Conservation (phyloP, 2,797 vertebrate genomes). For the Chelon auratus region DNA sequence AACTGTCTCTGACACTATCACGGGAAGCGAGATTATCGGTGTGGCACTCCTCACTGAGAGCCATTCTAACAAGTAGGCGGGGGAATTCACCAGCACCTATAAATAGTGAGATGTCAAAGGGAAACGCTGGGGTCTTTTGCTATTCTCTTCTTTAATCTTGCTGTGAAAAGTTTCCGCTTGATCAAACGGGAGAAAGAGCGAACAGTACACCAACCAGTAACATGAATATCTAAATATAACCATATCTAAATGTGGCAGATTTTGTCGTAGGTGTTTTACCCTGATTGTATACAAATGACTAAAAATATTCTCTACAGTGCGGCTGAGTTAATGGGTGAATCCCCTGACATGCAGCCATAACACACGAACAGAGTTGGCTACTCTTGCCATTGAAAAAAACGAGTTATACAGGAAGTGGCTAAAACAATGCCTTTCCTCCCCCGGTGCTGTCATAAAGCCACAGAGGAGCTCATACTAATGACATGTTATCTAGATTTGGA, state of each 20-base stretch:
- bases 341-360: slow-evolving; percentile 35
- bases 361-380: slow-evolving; percentile 22
- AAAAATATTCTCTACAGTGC: background rate
- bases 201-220: too few species aligned
- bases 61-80: slow-evolving; percentile 51
- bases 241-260: background rate
- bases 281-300: background rate
- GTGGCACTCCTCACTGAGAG: slow-evolving; percentile 40
- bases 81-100: slow-evolving; percentile 48
- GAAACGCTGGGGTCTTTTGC: slow-evolving; percentile 14
- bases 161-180: too few species aligned
- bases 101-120: slow-evolving; percentile 40
- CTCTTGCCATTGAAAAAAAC: slow-evolving; percentile 71
- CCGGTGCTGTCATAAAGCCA: slow-evolving; percentile 42
- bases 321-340: slow-evolving; percentile 38
- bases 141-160: background rate
- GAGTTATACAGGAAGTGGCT: slow-evolving; percentile 78
- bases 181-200: too few species aligned
- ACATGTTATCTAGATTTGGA: slow-evolving; percentile 51
- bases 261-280: background rate
- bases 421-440: slow-evolving; percentile 74
- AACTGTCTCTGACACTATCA: slow-evolving; percentile 38
- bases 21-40: slow-evolving; percentile 32
- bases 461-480: slow-evolving; percentile 47
- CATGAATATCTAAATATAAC: background rate